Percentiles rank a stretch among this genome's conserved stretches.
Conservation (phyloP, 2,888 invertebrate species). For the Acleris cristana region DNA sequence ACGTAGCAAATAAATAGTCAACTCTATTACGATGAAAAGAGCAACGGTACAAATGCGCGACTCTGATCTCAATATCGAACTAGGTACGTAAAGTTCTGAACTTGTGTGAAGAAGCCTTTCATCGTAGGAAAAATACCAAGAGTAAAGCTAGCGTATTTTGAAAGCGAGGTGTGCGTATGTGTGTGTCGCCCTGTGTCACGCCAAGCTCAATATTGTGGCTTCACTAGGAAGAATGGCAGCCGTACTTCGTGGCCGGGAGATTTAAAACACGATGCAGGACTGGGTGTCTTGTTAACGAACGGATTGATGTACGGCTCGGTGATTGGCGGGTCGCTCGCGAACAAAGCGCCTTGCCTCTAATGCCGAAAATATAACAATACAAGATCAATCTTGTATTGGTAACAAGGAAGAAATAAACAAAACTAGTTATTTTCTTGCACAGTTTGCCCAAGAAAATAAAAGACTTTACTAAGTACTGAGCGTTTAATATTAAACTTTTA, state of each 20-base stretch:
- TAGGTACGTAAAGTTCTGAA: constrained; percentile 20
- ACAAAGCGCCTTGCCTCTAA: background rate
- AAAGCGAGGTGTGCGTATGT: constrained; percentile 21
- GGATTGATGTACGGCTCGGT: constrained; percentile 16
- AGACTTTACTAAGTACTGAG: too few species aligned
- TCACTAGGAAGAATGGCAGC: constrained; percentile 19
- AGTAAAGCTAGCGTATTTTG: constrained; percentile 23
- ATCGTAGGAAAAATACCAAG: constrained; percentile 22
- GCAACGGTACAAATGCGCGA: constrained; percentile 15
- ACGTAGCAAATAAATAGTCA: constrained; percentile 11
- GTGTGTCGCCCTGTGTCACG: constrained; percentile 23
- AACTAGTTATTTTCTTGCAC: too few species aligned
- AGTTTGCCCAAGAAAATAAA: too few species aligned
- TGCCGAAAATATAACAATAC: background rate
- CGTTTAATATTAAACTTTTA: constrained; percentile 6
- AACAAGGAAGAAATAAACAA: background rate
- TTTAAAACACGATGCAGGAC: constrained; percentile 12
- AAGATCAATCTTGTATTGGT: background rate
- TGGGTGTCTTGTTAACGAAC: constrained; percentile 30
- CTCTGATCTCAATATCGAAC: constrained; percentile 26
- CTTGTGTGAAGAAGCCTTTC: constrained; percentile 25
- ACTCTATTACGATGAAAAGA: constrained; percentile 5
- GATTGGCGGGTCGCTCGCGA: constrained; percentile 14
- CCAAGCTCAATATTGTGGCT: constrained; percentile 27
- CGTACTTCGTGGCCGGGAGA: constrained; percentile 18